Conservation (phyloP, 1,140 invertebrate genomes). For the Panagrolaimus sp. region DNA sequence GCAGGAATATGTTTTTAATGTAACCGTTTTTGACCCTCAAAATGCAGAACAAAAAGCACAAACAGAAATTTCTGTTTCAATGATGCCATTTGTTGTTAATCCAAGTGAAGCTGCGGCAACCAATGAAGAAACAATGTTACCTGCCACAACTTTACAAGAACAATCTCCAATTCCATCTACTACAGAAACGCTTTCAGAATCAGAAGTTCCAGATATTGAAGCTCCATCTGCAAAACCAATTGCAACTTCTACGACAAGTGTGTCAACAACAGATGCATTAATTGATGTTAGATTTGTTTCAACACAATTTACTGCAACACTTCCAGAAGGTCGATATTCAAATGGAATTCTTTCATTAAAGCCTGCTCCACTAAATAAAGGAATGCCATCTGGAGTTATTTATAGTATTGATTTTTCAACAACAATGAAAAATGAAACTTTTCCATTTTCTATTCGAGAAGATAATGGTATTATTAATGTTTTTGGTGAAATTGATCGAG, state of each 20-base stretch:
- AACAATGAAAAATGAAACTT: conserved; percentile 20
- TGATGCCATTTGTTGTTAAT: background rate
- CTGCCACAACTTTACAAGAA: background rate
- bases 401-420: conserved; percentile 24
- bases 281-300: conserved; percentile 3
- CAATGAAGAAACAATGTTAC: background rate
- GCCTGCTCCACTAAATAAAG: conserved; percentile 32
- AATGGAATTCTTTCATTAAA: conserved; percentile 38
- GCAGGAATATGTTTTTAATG: conserved; percentile 2
- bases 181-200: background rate
- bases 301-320: conserved; percentile 40
- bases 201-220: background rate
- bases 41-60: background rate
- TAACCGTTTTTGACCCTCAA: background rate
- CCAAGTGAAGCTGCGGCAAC: background rate
- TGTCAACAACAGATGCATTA: background rate
- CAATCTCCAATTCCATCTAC: background rate
- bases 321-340: conserved; percentile 52
- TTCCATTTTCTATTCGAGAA: conserved; percentile 50
- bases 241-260: background rate
- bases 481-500: conserved; percentile 51
- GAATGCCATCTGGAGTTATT: conserved; percentile 33
- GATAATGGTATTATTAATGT: conserved; percentile 49
- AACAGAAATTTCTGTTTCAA: background rate
- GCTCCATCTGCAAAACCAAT: background rate